Evolutionary conservation across 2,888 invertebrate species (phyloP).

Genomic region (Rhimphoctona megacephalus): DNA sequence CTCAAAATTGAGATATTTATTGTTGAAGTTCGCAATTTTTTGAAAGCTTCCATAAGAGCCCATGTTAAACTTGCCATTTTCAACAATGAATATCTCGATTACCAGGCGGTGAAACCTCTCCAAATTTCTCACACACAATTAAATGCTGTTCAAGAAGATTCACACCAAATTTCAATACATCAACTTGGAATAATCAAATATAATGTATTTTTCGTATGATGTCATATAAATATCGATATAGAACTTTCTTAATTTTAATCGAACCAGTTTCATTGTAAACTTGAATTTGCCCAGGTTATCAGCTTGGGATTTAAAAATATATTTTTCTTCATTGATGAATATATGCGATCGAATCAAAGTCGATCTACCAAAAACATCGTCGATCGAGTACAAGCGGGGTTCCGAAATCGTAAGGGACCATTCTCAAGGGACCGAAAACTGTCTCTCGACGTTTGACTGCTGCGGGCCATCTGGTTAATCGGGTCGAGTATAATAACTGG

Average conservation of each 20-base stretch:
- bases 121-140: too few relatives aligned
- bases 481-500: conserved; percentile 67
- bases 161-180: too few relatives aligned
- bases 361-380: neutral
- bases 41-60: too few relatives aligned
- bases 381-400: neutral
- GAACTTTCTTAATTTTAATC: neutral
- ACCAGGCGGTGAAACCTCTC: too few relatives aligned
- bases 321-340: neutral
- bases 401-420: conserved; percentile 26
- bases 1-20: too few relatives aligned
- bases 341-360: neutral
- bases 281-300: neutral
- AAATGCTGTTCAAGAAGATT: too few relatives aligned
- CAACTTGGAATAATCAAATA: too few relatives aligned
- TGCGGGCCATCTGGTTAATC: conserved; percentile 63
- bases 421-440: conserved; percentile 25
- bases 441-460: conserved; percentile 27
- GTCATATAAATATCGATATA: too few relatives aligned
- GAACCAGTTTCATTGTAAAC: neutral
- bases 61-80: too few relatives aligned
- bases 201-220: too few relatives aligned
- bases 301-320: neutral
- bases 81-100: too few relatives aligned
- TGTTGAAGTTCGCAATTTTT: too few relatives aligned